A percentile compares a stretch with the other conserved stretches of the same genome.
Conservation (phyloP, 2,797 vertebrate species). For the Darevskia nairensis region DNA sequence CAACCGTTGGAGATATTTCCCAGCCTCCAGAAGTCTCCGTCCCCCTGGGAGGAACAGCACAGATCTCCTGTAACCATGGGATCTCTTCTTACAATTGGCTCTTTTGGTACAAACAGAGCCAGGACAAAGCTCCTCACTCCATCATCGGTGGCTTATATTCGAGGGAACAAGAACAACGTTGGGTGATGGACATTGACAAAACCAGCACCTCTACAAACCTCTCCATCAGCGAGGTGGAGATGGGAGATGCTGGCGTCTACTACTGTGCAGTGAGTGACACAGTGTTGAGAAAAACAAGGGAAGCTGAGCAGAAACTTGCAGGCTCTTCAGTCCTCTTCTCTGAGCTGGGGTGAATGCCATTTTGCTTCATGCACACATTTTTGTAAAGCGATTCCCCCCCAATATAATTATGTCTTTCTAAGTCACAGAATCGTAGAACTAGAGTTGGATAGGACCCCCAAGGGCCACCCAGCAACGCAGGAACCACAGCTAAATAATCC, state of each 20-base stretch:
- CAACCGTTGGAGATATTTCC: neutral
- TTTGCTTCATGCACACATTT: too few relatives aligned
- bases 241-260: conserved; percentile 28
- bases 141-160: neutral
- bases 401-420: too few relatives aligned
- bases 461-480: too few relatives aligned
- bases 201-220: conserved; percentile 5
- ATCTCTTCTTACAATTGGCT: neutral
- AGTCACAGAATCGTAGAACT: too few relatives aligned
- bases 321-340: neutral
- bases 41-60: neutral
- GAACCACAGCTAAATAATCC: too few relatives aligned
- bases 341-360: neutral
- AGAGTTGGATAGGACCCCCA: too few relatives aligned
- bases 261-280: conserved; percentile 43
- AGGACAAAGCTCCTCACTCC: conserved; percentile 20
- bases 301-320: conserved; percentile 35
- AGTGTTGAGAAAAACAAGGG: neutral
- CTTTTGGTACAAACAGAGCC: conserved; percentile 35
- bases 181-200: conserved; percentile 35
- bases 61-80: neutral
- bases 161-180: conserved; percentile 10
- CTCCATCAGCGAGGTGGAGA: neutral
- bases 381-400: too few relatives aligned
- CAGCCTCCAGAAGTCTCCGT: neutral